These are phyloP conservation scores for Craterocephalus amniculus DNA, from an alignment of 2,797 vertebrate genomes.

Conservation along the genomic window DNA sequence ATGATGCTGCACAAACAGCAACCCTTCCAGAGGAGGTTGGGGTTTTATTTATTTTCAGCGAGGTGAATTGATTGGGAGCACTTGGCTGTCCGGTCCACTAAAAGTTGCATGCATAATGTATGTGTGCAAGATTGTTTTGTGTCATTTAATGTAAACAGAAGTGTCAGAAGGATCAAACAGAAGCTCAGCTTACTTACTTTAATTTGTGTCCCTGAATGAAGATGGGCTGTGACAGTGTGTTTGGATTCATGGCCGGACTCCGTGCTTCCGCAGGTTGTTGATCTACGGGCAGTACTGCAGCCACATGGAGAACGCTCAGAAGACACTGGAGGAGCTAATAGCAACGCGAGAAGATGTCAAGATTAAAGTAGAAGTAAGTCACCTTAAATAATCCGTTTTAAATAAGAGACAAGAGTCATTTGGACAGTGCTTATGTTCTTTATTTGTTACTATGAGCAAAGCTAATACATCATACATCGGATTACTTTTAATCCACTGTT, in stretches of 20 bases:
- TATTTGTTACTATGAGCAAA: too few relatives aligned
- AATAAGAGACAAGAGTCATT: too few relatives aligned
- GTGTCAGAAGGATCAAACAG: not conserved
- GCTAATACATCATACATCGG: too few relatives aligned
- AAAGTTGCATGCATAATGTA: not conserved
- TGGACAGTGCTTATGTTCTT: too few relatives aligned
- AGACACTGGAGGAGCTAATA: conserved; percentile 92
- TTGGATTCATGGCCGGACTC: conserved; percentile 14
- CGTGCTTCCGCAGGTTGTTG: conserved; percentile 84
- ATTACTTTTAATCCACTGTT: too few relatives aligned
- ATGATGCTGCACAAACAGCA: not conserved
- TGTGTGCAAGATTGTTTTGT: not conserved
- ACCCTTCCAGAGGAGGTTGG: not conserved
- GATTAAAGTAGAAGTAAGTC: conserved; percentile 93
- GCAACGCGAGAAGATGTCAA: conserved; percentile 90
- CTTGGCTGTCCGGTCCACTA: not conserved
- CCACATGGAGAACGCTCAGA: conserved; percentile 96
- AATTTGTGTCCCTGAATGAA: not conserved
- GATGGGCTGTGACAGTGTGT: not conserved
- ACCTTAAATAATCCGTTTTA: too few relatives aligned
- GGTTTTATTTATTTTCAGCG: not conserved
- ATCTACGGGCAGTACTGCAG: conserved; percentile 99
- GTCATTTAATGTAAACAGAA: not conserved
- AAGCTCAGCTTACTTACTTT: not conserved
- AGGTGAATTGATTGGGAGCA: not conserved